Evolutionary conservation across 2,113 vertebrate species (phyloP).

Genomic region (Catagonus wagneri): DNA sequence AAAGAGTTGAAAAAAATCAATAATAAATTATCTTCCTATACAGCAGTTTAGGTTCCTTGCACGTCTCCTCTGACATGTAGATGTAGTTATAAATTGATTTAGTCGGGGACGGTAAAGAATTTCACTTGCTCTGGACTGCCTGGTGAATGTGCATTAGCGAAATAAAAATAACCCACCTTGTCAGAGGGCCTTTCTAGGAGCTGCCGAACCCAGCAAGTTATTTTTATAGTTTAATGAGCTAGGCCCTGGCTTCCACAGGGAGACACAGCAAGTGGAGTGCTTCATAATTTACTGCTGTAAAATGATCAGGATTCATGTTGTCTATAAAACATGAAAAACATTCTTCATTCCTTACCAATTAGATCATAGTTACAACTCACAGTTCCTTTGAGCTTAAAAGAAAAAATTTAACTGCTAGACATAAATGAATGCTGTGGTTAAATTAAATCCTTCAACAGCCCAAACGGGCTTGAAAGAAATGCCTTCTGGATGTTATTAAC

Average conservation of each 20-base stretch:
- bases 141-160: conserved; percentile 78
- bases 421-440: conserved; percentile 89
- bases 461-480: conserved; percentile 90
- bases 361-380: conserved; percentile 89
- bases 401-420: conserved; percentile 89
- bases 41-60: conserved; percentile 81
- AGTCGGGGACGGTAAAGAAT: conserved; percentile 79
- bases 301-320: conserved; percentile 89
- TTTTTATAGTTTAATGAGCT: conserved; percentile 89
- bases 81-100: conserved; percentile 87
- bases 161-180: conserved; percentile 87
- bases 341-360: conserved; percentile 90
- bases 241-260: conserved; percentile 82
- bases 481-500: conserved; percentile 90
- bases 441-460: conserved; percentile 90
- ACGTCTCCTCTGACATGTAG: conserved; percentile 83
- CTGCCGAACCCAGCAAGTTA: conserved; percentile 81
- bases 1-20: conserved; percentile 85
- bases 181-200: conserved; percentile 81
- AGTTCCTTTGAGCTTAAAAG: conserved; percentile 89
- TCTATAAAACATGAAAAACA: conserved; percentile 92
- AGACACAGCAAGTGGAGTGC: conserved; percentile 81
- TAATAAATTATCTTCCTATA: conserved; percentile 87
- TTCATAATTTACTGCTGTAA: conserved; percentile 90
- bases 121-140: conserved; percentile 75